These are phyloP conservation scores for Drosophila gaucha DNA, from an alignment of 2,888 invertebrate genomes.

Conservation along the genomic window DNA sequence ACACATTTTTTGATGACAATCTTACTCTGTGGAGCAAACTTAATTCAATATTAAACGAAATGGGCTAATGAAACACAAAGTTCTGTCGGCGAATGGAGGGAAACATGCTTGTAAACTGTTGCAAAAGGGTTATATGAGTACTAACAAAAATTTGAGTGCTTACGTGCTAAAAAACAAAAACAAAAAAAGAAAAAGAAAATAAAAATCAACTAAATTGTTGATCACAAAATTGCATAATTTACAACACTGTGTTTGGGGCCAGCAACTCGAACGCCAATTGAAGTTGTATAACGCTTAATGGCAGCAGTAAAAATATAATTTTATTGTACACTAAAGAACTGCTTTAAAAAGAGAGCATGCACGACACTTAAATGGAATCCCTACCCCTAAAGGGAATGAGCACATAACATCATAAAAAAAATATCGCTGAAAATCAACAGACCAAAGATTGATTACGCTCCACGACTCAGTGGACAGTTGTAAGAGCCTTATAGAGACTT, in stretches of 20 bases:
- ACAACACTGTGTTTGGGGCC: slow-evolving; percentile 11
- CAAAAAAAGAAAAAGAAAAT: not conserved
- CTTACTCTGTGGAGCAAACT: slow-evolving; percentile 5
- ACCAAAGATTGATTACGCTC: not conserved
- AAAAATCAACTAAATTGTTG: not conserved
- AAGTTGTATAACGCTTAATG: not conserved
- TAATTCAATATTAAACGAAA: slow-evolving; percentile 27
- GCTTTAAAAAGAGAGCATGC: not conserved
- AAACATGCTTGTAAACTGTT: slow-evolving; percentile 16
- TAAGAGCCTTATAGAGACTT: no score
- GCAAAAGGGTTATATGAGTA: slow-evolving; percentile 23
- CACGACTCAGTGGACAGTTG: no score
- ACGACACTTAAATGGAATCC: not conserved
- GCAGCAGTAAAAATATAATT: slow-evolving; percentile 38
- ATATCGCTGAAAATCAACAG: not conserved
- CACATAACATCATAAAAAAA: no score
- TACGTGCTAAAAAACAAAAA: slow-evolving; percentile 25
- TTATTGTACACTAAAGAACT: slow-evolving; percentile 15
- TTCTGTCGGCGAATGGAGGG: not conserved
- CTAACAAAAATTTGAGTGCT: slow-evolving; percentile 39
- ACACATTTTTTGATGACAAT: slow-evolving; percentile 23
- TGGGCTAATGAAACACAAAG: slow-evolving; percentile 9
- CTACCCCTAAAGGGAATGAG: not conserved
- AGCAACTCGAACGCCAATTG: slow-evolving; percentile 2
- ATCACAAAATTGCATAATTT: slow-evolving; percentile 44